These are phyloP conservation scores for Dendrocopos noguchii DNA, from an alignment of 2,113 vertebrate genomes.

Conservation along the genomic window DNA sequence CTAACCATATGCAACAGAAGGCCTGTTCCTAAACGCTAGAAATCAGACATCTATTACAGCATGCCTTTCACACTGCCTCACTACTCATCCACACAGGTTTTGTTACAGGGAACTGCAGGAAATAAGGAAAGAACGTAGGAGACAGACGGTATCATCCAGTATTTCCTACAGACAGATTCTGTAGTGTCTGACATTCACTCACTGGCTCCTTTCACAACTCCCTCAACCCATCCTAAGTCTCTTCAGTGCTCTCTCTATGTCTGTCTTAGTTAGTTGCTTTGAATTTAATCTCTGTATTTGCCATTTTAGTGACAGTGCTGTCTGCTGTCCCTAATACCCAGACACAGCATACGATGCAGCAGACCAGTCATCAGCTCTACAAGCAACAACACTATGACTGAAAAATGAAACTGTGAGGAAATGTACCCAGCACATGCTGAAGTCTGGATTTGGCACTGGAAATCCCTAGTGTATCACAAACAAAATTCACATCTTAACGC, in stretches of 20 bases:
- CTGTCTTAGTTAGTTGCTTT: background rate
- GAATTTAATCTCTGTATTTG: background rate
- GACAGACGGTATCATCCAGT: background rate
- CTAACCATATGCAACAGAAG: background rate
- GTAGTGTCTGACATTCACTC: background rate
- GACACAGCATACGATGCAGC: rapidly evolving
- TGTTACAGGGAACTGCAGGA: background rate
- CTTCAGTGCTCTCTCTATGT: background rate
- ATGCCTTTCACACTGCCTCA: background rate
- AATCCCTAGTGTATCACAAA: background rate
- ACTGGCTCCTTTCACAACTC: background rate
- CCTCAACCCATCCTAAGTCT: background rate
- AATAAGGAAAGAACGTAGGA: background rate
- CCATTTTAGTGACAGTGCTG: background rate
- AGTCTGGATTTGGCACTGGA: background rate
- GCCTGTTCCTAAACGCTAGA: background rate
- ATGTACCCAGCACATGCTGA: background rate
- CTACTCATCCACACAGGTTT: background rate
- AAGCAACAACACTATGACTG: background rate
- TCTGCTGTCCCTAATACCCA: background rate
- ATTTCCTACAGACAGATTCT: background rate
- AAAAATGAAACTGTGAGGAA: background rate
- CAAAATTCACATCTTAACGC: background rate
- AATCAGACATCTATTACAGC: background rate
- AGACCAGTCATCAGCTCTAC: background rate